Base-by-base conservation (phyloP, 2,113 vertebrate species). In the Xiphias gladius region DNA sequence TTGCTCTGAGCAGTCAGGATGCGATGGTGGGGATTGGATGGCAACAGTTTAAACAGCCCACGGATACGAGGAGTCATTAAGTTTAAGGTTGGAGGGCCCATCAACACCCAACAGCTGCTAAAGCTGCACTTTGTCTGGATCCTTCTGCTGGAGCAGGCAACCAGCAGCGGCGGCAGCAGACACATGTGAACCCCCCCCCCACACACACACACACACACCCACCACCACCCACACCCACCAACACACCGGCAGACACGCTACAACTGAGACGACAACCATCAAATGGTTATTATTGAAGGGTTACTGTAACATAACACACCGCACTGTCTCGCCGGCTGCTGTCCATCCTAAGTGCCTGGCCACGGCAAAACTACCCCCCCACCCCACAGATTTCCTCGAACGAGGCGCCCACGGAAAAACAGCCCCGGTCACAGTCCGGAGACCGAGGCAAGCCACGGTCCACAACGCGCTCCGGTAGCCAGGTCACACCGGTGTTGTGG, bases 31-130 rank as follows among this genome's bases (percentile, higher is more conserved):
- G 83, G 90, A 83, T 73, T 82, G 75, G 30, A 63, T 69, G 73
- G 54, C 62, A 77, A 61, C 82, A 70, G 76, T 84, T 81, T 85
- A 79, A 88, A 89, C 73, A 76, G 63, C 76, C 80, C n/a, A 26
- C 62, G 75, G 81, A 68, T 63, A 79, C 6, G 57, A 77, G 64
- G 50, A 75, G 58, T 30, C 52, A 76, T 74, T 50, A 64, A 73
- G 70, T 71, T 78, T 67, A 72, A 75, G 67, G 77, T 85, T 69
- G 58, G 19, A 43, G 35, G 75, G 76, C 62, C 82, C 78, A 73
- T 82, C 64, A 61, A 50, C 64, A 73, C 26, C 68, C 6, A 79
- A 61, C 86, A 89, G 82, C 88, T 86, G 78, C 76, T 71, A 80
- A 63, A 87, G 83, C 55, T 64, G 37, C 65, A 82, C 7, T 82